These are phyloP conservation scores for Echeneis naucrates DNA, from an alignment of 2,797 vertebrate genomes.

Conservation along the genomic window DNA sequence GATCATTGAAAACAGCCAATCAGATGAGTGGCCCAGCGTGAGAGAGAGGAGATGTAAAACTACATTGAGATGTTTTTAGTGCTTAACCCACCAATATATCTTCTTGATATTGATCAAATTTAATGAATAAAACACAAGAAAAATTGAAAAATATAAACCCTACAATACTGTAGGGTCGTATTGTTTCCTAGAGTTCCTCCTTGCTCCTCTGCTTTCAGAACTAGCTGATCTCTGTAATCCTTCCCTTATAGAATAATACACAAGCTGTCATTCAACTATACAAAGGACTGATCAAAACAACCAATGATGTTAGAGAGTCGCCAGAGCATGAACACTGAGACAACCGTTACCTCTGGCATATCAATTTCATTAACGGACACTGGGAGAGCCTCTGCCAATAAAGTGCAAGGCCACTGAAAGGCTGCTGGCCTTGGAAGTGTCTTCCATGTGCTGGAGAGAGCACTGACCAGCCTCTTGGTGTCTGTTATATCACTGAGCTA, in stretches of 20 bases:
- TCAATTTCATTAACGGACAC: constrained; percentile 67
- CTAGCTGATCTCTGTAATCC: constrained; percentile 7
- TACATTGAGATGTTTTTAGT: too few species aligned
- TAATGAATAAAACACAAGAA: too few species aligned
- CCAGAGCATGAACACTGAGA: constrained; percentile 34
- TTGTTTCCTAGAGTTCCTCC: background rate
- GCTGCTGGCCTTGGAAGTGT: constrained; percentile 52
- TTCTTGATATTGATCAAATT: too few species aligned
- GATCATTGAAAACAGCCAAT: too few species aligned
- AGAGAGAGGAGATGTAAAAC: too few species aligned
- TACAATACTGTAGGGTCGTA: background rate
- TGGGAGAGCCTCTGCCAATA: constrained; percentile 56
- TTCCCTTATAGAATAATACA: constrained; percentile 38
- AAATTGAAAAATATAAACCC: too few species aligned
- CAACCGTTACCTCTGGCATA: constrained; percentile 55
- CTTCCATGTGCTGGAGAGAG: constrained; percentile 11
- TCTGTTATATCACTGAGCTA: constrained; percentile 30
- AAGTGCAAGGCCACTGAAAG: constrained; percentile 53
- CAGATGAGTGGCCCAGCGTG: too few species aligned
- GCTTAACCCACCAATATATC: too few species aligned
- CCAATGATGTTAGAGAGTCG: constrained; percentile 39
- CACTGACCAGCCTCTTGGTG: constrained; percentile 19
- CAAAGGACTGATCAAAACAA: constrained; percentile 34
- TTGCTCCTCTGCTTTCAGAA: background rate
- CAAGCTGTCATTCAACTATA: constrained; percentile 35